These are phyloP conservation scores for Paralichthys olivaceus DNA, from an alignment of 2,113 vertebrate genomes.

Conservation along the genomic window DNA sequence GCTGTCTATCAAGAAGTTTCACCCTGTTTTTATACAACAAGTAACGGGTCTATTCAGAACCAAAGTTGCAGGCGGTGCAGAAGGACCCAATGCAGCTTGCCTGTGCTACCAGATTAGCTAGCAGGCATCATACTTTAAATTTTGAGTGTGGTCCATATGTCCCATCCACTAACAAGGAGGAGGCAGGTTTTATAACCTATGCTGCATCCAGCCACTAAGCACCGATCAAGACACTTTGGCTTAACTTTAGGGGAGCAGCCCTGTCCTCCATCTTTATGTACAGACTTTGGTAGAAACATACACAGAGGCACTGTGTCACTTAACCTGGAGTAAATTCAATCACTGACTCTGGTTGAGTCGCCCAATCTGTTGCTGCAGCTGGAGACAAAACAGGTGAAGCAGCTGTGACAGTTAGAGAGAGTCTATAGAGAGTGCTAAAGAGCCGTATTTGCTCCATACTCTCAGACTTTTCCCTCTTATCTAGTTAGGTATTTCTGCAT, in stretches of 20 bases:
- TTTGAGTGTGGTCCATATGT: too few species aligned
- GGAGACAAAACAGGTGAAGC: conserved; percentile 17
- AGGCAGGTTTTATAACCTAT: too few species aligned
- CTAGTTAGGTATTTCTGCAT: conserved; percentile 41
- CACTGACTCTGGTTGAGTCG: conserved; percentile 8
- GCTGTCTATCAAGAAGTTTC: too few species aligned
- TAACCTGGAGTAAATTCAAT: conserved; percentile 11
- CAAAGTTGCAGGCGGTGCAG: too few species aligned
- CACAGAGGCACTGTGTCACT: background rate
- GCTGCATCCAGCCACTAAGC: too few species aligned
- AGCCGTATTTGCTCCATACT: background rate
- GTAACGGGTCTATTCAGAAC: too few species aligned
- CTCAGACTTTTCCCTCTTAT: conserved; percentile 12
- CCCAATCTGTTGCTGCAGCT: conserved; percentile 6
- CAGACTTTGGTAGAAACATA: background rate
- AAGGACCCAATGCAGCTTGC: too few species aligned
- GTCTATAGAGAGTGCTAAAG: background rate
- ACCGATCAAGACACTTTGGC: too few species aligned
- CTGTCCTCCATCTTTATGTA: background rate
- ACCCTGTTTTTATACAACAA: too few species aligned
- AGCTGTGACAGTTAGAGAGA: background rate
- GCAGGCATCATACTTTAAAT: background rate
- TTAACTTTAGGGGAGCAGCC: background rate
- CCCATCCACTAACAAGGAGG: too few species aligned
- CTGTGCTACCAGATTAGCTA: too few species aligned